These are phyloP conservation scores for Blastomussa wellsi DNA, from an alignment of 92 coral and sea anemone species.

Conservation along the genomic window DNA sequence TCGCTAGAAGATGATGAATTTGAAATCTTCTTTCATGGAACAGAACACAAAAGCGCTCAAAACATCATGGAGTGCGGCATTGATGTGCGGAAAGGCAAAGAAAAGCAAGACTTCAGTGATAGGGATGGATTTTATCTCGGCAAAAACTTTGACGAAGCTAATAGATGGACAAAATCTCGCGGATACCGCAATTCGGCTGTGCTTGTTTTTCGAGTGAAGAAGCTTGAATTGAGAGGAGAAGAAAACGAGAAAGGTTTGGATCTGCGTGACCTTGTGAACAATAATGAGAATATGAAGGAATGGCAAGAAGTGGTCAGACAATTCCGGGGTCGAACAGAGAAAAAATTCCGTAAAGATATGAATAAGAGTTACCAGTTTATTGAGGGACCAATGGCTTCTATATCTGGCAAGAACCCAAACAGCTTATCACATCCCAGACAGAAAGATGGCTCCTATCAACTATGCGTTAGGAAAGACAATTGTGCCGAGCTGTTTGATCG, in stretches of 20 bases:
- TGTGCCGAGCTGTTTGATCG: slow-evolving; percentile 40
- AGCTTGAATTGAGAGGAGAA: slow-evolving; percentile 10
- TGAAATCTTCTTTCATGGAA: slow-evolving; percentile 23
- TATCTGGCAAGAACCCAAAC: slow-evolving; percentile 2
- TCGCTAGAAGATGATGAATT: not conserved
- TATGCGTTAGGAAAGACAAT: slow-evolving; percentile 45
- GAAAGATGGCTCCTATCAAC: slow-evolving; percentile 30
- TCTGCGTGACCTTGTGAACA: not conserved
- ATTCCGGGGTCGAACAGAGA: slow-evolving; percentile 42
- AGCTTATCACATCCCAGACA: not conserved
- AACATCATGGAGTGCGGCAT: slow-evolving; percentile 13
- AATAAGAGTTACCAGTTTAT: slow-evolving; percentile 39
- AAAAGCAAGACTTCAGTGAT: slow-evolving; percentile 7
- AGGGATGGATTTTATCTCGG: slow-evolving; percentile 61
- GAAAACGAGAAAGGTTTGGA: slow-evolving; percentile 10
- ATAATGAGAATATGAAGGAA: not conserved
- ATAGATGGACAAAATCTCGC: slow-evolving; percentile 21
- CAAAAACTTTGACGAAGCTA: slow-evolving; percentile 33
- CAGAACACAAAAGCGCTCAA: not conserved
- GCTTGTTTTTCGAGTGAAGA: slow-evolving; percentile 53
- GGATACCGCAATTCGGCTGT: slow-evolving; percentile 43
- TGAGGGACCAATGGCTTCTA: slow-evolving; percentile 62
- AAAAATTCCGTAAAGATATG: slow-evolving; percentile 21
- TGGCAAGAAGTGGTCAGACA: slow-evolving; percentile 52
- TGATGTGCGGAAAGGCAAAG: not conserved